Base-by-base conservation (phyloP, 2,888 invertebrate genomes). In the Hirtodrosophila histrioides region DNA sequence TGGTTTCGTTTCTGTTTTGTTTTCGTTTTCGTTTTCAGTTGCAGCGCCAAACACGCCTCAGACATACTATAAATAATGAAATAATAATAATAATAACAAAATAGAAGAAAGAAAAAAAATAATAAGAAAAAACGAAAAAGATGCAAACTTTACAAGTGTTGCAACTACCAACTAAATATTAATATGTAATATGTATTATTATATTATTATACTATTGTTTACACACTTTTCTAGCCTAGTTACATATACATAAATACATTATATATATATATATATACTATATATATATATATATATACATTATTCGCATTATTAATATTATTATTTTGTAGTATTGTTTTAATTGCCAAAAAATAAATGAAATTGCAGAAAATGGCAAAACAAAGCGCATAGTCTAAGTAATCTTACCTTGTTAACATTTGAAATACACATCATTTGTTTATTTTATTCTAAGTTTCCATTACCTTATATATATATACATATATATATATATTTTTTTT, bases 1-100 rank as follows among this genome's bases (percentile, higher is more conserved):
- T 77, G 78, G 74, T 84, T 84, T 78, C 63, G 63, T 68, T 79
- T 77, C 62, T 54, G 54, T 73, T 64, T 48, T 46, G 11, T 31
- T 63, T 71, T 75, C 61, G 66, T 53, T 73, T 62, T 53, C 43
- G 50, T 66, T 58, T 64, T 61, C 37, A 56, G 69, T 81, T 71
- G 50, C 68, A 56, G 72, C 44, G 65, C 64, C 66, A 61, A 60
- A 64, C 68, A 39, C 17, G 17, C 17, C 17, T 17, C 17, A 17
- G 17, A 17, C 17, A 17, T 17, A 17, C 17, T 17, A 17, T 17
- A 17, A 17, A 1, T 17, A 48, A 61, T 50, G 51, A 49, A 60
- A 55, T 10, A 44, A 24, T 44, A 60, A 55, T 10, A 44, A 24
- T 44, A 10, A 43, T 36, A 12, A 46, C 5, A n/a, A 46, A 55